Percentiles rank a stretch among this genome's conserved stretches.
phyloP scores from a whole-genome alignment of 2,797 vertebrate genomes.

The Peromyscus melanophrys region DNA sequence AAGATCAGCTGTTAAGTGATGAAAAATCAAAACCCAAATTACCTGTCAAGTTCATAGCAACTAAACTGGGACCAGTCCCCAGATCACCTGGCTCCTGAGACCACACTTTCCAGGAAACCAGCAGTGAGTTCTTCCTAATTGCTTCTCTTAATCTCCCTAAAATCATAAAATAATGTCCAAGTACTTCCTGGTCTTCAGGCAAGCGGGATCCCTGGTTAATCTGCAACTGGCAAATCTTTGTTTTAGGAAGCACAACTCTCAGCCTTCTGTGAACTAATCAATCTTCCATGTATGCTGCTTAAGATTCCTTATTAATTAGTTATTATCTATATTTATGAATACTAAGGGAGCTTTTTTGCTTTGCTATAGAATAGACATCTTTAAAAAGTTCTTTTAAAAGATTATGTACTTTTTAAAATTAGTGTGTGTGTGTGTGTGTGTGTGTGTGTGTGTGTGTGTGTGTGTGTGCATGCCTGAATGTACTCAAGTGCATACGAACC shows the following conservation, averaged over 20 bases:
- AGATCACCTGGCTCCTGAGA: neutral
- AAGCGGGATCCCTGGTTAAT: conserved; percentile 68
- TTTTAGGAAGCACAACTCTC: conserved; percentile 36
- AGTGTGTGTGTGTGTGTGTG: neutral
- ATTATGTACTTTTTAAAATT: neutral
- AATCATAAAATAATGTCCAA: conserved; percentile 61
- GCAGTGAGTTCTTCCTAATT: conserved; percentile 17
- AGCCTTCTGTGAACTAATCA: conserved; percentile 38
- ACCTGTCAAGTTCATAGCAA: conserved; percentile 30
- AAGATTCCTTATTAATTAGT: conserved; percentile 49
- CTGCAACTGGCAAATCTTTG: conserved; percentile 50
- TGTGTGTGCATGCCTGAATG: neutral
- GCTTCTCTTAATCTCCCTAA: conserved; percentile 40
- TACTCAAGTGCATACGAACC: neutral
- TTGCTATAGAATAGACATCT: neutral
- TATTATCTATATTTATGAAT: conserved; percentile 5
- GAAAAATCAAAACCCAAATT: conserved; percentile 44
- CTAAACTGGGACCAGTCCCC: neutral
- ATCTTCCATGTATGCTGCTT: conserved; percentile 54
- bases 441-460: neutral
- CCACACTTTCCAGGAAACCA: neutral
- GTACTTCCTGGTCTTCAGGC: conserved; percentile 67
- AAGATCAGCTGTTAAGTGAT: conserved; percentile 43
- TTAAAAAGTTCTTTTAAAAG: conserved; percentile 33
- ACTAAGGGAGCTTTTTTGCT: conserved; percentile 23